Evolutionary conservation across 2,888 invertebrate species (phyloP), one percentile per base, ranked within the genome.

Genomic region (Calliphora vomitoria): DNA sequence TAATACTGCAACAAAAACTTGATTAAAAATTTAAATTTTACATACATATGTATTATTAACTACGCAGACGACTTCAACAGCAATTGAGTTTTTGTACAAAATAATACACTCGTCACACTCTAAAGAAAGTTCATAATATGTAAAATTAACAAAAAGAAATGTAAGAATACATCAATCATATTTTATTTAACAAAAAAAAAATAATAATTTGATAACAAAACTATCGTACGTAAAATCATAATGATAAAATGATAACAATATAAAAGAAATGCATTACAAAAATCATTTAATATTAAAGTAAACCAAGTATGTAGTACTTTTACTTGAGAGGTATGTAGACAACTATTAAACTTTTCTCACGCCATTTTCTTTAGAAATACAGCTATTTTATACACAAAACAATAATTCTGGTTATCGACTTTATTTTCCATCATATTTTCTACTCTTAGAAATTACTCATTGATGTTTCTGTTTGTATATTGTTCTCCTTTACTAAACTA

Each of bases 1-100:
- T 75, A 25, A 62, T 76, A 62, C 35, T 64, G 64, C 76, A 75
- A 62, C 60, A 60, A 75, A 75, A 62, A 62, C 60, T 47, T 62
- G 31, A 75, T 62, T 75, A 60, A 75, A 75, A 44, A 62, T 74
- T 60, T 74, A 25, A 75, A 62, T 35, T 75, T 62, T 47, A 62
- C 47, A 75, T 15, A 25, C 2, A 2, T 25, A 25, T 25, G 25
- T 25, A 62, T 47, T 60, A 60, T 62, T 47, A 62, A 75, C 25
- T 25, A 18, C 75, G 18, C 75, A 75, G 75, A 75, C 75, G 31
- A 15, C 47, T 62, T 75, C 31, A 75, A 62, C 11, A 58, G 58
- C 58, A 74, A 44, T 74, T 74, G 74, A 74, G 31, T 53, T 50
- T 53, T 35, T 71, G 5, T 55, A 20, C 8, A 20, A 18, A 20